A percentile compares a stretch with the other conserved stretches of the same genome.
These are phyloP conservation scores for Cossypha caffra DNA, from an alignment of 2,797 vertebrate species.

Conservation along the genomic window DNA sequence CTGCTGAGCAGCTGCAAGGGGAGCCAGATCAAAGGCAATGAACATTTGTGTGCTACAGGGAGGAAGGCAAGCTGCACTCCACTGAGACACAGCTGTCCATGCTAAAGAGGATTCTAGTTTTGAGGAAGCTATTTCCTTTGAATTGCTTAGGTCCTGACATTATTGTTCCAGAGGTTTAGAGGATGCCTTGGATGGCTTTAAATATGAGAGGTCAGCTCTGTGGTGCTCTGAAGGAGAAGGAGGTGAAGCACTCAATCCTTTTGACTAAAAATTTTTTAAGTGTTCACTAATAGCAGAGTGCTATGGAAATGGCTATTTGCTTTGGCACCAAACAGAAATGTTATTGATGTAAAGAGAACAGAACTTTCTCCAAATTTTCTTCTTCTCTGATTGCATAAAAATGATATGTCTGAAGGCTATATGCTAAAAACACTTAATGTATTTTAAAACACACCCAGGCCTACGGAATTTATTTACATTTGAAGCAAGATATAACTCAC, in stretches of 20 bases:
- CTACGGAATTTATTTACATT: not conserved
- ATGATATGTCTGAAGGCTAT: not conserved
- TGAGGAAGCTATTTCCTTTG: conserved; percentile 4
- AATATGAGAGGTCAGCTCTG: not conserved
- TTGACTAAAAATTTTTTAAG: not conserved
- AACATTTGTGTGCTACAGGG: not conserved
- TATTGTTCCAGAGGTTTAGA: not conserved
- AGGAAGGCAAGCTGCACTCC: accelerated
- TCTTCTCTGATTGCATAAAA: not conserved
- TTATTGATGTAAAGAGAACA: not conserved
- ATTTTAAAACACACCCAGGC: not conserved
- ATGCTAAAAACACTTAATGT: not conserved
- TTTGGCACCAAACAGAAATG: not conserved
- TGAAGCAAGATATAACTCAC: not conserved
- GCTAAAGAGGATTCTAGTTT: not conserved
- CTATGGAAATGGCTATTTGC: not conserved
- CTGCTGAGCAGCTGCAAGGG: conserved; percentile 22
- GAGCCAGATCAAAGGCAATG: conserved; percentile 15
- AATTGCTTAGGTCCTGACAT: not conserved
- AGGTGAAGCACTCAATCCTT: not conserved
- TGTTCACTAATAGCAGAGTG: not conserved
- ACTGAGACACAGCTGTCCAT: not conserved
- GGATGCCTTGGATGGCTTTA: not conserved
- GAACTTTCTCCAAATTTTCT: not conserved
- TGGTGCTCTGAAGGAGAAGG: not conserved